Base-by-base conservation (phyloP, 2,888 invertebrate genomes). In the Cheilosia impressa region DNA sequence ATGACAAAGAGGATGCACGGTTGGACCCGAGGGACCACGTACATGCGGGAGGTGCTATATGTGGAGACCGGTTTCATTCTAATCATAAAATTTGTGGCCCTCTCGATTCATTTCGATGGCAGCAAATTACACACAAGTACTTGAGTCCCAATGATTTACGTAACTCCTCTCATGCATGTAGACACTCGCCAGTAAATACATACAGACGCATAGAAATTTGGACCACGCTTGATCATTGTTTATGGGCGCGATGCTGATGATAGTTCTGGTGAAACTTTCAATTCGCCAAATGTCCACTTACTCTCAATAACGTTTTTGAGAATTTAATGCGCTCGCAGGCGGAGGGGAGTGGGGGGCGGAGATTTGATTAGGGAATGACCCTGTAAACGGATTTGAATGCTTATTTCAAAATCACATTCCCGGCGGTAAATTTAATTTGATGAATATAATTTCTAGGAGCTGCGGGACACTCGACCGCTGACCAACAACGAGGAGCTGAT, bases 141-240 rank as follows among this genome's bases (percentile, higher is more conserved):
- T 77, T 72, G 85, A 63, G 41, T 58, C 43, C 66, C 62, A 71
- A 77, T 81, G 81, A 85, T 81, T 85, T 85, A 81, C 71, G 84
- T 79, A 65, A 71, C 57, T 78, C 65, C 53, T 52, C 53, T 62
- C 38, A 53, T 45, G 19, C 15, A 24, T 10, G 4, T n/a, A 7
- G 5, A 13, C 13, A 50, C 50, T 50, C 34, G 50, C 34, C 24
- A 13, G 38, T 1, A 27, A n/a, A n/a, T 19, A 1, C 19, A 43
- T 19, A 24, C 17, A 53, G 3, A n/a, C 34, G 41, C 31, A 34
- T 76, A 41, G 13, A 66, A 47, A 55, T 66, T 19, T 73, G 34
- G 43, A 0, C 15, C 45, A 17, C 31, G 31, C 9, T 13, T 47
- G 17, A 58, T 53, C 52, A 66, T 65, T 50, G 50, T 52, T 47